Percentiles rank a stretch among this genome's conserved stretches.
These are phyloP conservation scores for Oligia strigilis DNA, from an alignment of 2,888 invertebrate genomes.

Conservation along the genomic window DNA sequence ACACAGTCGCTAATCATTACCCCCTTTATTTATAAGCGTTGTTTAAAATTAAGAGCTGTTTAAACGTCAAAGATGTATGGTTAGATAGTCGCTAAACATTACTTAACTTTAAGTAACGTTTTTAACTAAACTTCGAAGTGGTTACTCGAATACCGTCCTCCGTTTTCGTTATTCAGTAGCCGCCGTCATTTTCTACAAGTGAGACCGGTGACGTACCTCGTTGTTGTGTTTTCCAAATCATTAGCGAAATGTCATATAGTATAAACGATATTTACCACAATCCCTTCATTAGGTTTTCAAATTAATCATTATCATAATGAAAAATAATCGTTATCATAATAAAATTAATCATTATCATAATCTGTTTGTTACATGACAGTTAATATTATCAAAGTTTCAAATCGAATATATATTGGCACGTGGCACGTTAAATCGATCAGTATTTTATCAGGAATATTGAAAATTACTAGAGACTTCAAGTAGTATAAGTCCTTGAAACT, in stretches of 20 bases:
- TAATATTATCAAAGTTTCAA: background rate
- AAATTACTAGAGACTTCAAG: slow-evolving; percentile 4
- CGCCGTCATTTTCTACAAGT: background rate
- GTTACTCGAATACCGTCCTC: too few species aligned
- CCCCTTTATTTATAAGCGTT: too few species aligned
- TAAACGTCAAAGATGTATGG: too few species aligned
- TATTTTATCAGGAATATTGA: slow-evolving; percentile 20
- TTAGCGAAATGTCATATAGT: background rate
- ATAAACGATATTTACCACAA: background rate
- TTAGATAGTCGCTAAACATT: too few species aligned
- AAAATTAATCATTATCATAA: too few species aligned
- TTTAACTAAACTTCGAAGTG: too few species aligned
- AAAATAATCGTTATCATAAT: too few species aligned
- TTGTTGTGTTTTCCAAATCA: background rate
- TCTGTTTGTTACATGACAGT: background rate
- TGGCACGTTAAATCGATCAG: background rate
- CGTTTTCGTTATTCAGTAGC: background rate
- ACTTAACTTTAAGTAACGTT: too few species aligned
- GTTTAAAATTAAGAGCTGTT: background rate
- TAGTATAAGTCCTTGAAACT: slow-evolving; percentile 32
- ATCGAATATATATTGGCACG: background rate
- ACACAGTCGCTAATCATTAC: too few species aligned
- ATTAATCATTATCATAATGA: background rate
- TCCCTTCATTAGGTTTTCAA: background rate
- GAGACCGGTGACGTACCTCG: too few species aligned